Evolutionary conservation across 2,797 vertebrate species (phyloP).

Genomic region (Anabacerthia variegaticeps): DNA sequence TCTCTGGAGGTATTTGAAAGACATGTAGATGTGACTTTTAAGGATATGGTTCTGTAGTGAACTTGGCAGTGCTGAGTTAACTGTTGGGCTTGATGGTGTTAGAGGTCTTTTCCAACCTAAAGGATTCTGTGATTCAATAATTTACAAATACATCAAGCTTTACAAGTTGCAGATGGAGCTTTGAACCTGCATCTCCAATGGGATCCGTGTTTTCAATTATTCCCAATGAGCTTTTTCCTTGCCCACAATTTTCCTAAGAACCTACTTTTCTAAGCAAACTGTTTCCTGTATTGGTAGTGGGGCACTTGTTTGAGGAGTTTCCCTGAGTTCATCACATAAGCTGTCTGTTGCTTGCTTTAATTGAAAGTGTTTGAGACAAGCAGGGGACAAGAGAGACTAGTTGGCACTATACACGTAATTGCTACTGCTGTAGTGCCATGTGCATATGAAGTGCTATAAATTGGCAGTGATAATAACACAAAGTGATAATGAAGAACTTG

Average conservation of each 20-base stretch:
- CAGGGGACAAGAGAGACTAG: neutral
- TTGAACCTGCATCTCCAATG: neutral
- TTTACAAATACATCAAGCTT: neutral
- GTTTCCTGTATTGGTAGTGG: neutral
- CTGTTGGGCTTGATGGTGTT: neutral
- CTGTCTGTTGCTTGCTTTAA: neutral
- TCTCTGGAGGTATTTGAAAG: neutral
- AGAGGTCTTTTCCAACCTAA: neutral
- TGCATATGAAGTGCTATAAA: constrained; percentile 27
- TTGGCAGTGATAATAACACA: neutral
- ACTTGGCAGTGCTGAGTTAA: neutral
- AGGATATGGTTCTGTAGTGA: neutral
- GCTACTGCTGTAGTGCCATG: neutral
- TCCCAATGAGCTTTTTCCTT: neutral
- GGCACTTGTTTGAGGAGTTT: neutral
- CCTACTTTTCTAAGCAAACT: neutral
- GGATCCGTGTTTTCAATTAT: neutral
- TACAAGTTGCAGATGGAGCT: neutral
- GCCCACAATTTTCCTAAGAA: neutral
- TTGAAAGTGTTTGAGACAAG: neutral
- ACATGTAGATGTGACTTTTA: neutral
- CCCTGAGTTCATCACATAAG: neutral
- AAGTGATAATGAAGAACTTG: constrained; percentile 41
- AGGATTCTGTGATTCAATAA: neutral
- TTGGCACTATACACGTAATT: neutral